Conservation (phyloP, 2,797 vertebrate genomes). For the Poecilia picta region DNA sequence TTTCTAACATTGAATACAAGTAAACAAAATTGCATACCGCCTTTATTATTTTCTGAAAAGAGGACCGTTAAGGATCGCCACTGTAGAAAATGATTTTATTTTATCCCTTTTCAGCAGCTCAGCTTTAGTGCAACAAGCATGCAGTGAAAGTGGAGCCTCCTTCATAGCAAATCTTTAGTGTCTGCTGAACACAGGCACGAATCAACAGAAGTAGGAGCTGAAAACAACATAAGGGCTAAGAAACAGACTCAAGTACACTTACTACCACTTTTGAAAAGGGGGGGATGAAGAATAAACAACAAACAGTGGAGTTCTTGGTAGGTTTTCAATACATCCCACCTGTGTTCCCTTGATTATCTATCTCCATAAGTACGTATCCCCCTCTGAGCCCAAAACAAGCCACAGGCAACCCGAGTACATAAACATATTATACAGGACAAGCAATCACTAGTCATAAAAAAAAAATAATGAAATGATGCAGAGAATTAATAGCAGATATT, state of each 20-base stretch:
- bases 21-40: slow-evolving; percentile 50
- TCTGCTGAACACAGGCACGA: slow-evolving; percentile 52
- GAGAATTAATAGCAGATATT: slow-evolving; percentile 38
- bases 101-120: slow-evolving; percentile 13
- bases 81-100: slow-evolving; percentile 10
- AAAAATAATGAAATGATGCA: slow-evolving; percentile 52
- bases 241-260: slow-evolving; percentile 53
- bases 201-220: slow-evolving; percentile 60
- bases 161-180: slow-evolving; percentile 17
- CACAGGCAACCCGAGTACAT: slow-evolving; percentile 49
- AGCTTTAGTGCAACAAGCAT: slow-evolving; percentile 58
- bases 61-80: slow-evolving; percentile 4
- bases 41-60: slow-evolving; percentile 18
- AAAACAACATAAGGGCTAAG: slow-evolving; percentile 67
- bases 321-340: slow-evolving; percentile 40
- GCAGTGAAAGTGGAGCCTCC: slow-evolving; percentile 57
- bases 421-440: slow-evolving; percentile 57
- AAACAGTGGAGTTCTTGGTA: slow-evolving; percentile 34
- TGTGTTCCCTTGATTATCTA: slow-evolving; percentile 30
- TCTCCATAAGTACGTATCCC: slow-evolving; percentile 30
- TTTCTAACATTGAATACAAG: slow-evolving; percentile 24
- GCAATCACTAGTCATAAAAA: slow-evolving; percentile 55
- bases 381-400: slow-evolving; percentile 31
- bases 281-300: slow-evolving; percentile 57
- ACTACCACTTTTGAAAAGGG: slow-evolving; percentile 46